Evolutionary conservation across 1,140 invertebrate genomes (phyloP).

Genomic region (Ceratosolen fusciceps): DNA sequence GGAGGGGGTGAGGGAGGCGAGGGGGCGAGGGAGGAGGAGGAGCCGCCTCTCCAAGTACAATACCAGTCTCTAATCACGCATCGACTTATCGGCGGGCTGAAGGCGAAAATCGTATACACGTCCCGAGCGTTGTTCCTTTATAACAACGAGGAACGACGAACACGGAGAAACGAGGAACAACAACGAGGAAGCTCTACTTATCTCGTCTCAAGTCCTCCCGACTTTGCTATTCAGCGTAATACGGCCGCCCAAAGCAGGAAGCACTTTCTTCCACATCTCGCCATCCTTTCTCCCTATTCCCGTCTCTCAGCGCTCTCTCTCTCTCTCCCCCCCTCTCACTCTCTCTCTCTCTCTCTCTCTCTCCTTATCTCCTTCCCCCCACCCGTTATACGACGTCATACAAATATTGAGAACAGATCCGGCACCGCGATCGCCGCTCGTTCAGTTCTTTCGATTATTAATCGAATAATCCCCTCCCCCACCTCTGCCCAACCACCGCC

Average conservation of each 20-base stretch:
- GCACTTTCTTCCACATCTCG: slow-evolving; percentile 45
- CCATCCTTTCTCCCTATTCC: background rate
- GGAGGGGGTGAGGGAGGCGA: too few species aligned
- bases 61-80: slow-evolving; percentile 70
- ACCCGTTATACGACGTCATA: too few species aligned
- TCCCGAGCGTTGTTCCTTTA: slow-evolving; percentile 10
- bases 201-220: background rate
- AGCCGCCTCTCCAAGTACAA: slow-evolving; percentile 65
- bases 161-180: too few species aligned
- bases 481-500: too few species aligned
- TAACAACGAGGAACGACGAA: background rate
- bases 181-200: slow-evolving; percentile 10
- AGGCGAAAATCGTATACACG: slow-evolving; percentile 58
- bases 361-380: too few species aligned
- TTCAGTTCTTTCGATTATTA: too few species aligned
- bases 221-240: background rate
- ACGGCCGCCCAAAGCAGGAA: slow-evolving; percentile 53
- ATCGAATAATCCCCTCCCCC: too few species aligned
- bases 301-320: too few species aligned
- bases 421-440: too few species aligned
- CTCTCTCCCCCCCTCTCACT: too few species aligned
- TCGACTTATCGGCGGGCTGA: slow-evolving; percentile 66
- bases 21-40: slow-evolving; percentile 47
- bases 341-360: too few species aligned
- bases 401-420: too few species aligned